Base-by-base conservation (phyloP, 2,797 vertebrate genomes). In the Rhinella marina region DNA sequence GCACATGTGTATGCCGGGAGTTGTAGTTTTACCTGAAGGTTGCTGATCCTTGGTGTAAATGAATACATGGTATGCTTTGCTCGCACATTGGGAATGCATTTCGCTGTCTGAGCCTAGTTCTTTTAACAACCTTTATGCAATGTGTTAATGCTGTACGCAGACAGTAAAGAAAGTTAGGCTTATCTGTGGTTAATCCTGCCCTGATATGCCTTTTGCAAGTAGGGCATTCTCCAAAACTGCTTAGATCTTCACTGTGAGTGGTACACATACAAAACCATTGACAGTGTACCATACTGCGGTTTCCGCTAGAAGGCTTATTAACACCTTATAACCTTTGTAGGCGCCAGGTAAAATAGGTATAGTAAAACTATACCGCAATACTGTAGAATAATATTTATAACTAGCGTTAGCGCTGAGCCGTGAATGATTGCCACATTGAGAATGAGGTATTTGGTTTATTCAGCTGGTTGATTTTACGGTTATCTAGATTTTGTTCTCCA, bases 381-480 rank as follows among this genome's bases (percentile, higher is more conserved):
- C 50, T 54, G 25, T 61, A 61, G 19, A 59, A 79, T 57, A 80
- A 59, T 80, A 80, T 80, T 80, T 80, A 21, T 21, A 32, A 57
- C 41, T 25, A 21, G 56, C 11, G 7, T 61, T 32, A 17, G 25
- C 10, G 3, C 54, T 32, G 78, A 80, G 56, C 23, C 70, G 12
- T 41, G 11, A 75, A 75, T 48, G 32, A 61, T 48, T 61, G 54
- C 82, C 56, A 73, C 70, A 84, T 84, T 75, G 57, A 25, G n/a
- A 75, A 84, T 84, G 56, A 75, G 82, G 70, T 84, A 75, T 75
- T 84, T n/a, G 27, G 82, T 84, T 84, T 84, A n/a, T 84, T 16
- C 82, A 84, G 70, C 82, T 84, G 82, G 54, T 27, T 61, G 21
- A 50, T 61, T 75, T 61, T 41, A 57, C 29, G 21, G 78, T 75